phyloP scores from a whole-genome alignment of 2,888 invertebrate genomes.

The Parnassius mnemosyne region DNA sequence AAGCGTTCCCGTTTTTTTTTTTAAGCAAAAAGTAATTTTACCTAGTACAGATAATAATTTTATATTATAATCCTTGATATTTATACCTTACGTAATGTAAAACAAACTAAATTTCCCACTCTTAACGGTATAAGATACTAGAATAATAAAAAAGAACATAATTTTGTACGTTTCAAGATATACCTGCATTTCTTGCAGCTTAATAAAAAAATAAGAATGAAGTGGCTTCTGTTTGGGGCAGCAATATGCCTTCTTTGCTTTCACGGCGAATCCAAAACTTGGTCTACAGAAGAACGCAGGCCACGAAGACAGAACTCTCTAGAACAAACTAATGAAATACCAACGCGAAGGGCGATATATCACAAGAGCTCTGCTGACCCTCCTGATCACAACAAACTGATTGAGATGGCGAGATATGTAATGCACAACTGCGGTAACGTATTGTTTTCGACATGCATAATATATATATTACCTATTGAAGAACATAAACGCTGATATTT shows the following conservation, averaged over 20 bases:
- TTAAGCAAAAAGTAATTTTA: no score
- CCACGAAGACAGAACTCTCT: conserved; percentile 10
- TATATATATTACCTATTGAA: no score
- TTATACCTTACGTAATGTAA: no score
- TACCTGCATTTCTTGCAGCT: conserved; percentile 15
- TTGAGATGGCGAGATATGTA: conserved; percentile 86
- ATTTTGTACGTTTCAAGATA: no score
- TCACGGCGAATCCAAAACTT: conserved; percentile 33
- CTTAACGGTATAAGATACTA: no score
- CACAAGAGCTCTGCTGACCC: conserved; percentile 51
- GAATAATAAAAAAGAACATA: no score
- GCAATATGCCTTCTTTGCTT: conserved; percentile 32
- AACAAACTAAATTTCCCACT: no score
- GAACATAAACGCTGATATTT: no score
- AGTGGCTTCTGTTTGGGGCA: conserved; percentile 34
- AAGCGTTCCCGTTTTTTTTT: no score
- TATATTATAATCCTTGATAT: no score
- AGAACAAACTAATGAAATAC: conserved; percentile 49
- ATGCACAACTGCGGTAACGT: conserved; percentile 84
- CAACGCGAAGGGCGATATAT: conserved; percentile 31
- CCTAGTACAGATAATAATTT: no score
- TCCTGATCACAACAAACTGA: conserved; percentile 82
- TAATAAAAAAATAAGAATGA: conserved; percentile 22
- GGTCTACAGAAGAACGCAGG: conserved; percentile 16
- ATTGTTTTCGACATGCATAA: conserved; percentile 1